phyloP scores from a whole-genome alignment of 2,797 vertebrate genomes.

The Coccyzus lansbergi region DNA sequence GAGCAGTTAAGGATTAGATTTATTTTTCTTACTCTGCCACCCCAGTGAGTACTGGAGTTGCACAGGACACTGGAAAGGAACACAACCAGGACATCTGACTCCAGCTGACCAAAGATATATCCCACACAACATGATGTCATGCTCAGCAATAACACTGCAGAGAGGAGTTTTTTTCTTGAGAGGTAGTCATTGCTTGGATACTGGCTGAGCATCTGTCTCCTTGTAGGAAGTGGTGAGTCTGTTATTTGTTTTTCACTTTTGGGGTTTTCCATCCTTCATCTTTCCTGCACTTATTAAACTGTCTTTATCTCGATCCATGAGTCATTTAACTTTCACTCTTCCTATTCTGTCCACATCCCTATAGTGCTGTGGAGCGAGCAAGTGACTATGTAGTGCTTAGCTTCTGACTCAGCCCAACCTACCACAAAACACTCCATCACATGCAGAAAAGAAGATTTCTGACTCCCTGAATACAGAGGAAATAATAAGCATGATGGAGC shows the following conservation, averaged over 20 bases:
- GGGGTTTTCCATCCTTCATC: fast-evolving
- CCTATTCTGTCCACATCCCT: neutral
- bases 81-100: neutral
- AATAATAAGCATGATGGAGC: neutral
- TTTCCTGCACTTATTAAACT: neutral
- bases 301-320: neutral
- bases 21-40: neutral
- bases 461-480: neutral
- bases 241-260: neutral
- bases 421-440: too few species aligned
- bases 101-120: neutral
- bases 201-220: neutral
- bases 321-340: neutral
- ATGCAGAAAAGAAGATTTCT: neutral
- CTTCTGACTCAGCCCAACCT: neutral
- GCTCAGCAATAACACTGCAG: neutral
- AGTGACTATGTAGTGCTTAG: neutral
- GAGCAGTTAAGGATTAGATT: neutral
- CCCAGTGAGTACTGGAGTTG: neutral
- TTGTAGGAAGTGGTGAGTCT: neutral
- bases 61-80: neutral
- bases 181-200: neutral
- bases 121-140: neutral
- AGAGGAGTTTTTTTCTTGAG: neutral
- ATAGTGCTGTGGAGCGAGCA: fast-evolving